Percentiles rank a stretch among this genome's conserved stretches.
Evolutionary conservation across 23 tunicate genomes (phyloP).

Genomic region (Trididemnum miniatum): DNA sequence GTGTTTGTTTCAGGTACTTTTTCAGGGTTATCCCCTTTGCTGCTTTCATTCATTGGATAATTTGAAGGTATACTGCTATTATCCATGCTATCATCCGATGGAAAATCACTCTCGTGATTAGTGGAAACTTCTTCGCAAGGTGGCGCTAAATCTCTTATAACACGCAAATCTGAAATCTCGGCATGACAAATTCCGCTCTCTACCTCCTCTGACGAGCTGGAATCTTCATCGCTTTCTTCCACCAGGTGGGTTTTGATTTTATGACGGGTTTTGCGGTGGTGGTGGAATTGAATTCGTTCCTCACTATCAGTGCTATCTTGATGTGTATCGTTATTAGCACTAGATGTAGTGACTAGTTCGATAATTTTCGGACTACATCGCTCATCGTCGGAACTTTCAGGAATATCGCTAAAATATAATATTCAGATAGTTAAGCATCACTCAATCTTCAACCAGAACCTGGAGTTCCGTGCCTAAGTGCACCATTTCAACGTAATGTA

Average conservation of each 20-base stretch:
- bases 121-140: no score
- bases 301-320: conserved; percentile 6
- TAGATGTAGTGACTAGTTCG: conserved; percentile 21
- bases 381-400: not conserved
- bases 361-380: not conserved
- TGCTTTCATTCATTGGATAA: no score
- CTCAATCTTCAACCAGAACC: no score
- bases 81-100: no score
- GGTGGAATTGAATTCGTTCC: not conserved
- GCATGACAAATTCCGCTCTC: not conserved
- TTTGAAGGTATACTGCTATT: no score
- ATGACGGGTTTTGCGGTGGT: not conserved
- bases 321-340: conserved; percentile 36
- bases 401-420: not conserved
- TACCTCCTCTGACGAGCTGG: not conserved
- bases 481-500: no score
- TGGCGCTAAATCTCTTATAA: no score
- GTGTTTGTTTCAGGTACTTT: not conserved
- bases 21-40: no score
- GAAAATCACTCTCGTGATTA: no score
- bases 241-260: not conserved
- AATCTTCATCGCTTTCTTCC: not conserved
- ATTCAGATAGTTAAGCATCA: no score
- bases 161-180: not conserved
- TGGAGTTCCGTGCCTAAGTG: no score